These are phyloP conservation scores for Heliconius sara DNA, from an alignment of 2,888 invertebrate genomes.

Conservation along the genomic window DNA sequence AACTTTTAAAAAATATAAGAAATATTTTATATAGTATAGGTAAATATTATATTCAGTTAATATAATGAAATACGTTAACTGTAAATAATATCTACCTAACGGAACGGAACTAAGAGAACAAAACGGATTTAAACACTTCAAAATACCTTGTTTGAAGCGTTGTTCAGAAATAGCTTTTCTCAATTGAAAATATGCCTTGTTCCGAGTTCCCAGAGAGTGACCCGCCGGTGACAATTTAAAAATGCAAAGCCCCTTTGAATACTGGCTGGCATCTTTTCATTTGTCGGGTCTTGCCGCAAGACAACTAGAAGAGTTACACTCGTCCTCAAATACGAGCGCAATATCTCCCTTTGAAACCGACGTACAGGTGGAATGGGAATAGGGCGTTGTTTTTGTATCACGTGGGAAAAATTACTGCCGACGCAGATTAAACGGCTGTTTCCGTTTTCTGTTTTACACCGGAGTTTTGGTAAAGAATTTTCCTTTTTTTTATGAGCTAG, in stretches of 20 bases:
- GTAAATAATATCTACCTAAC: too few relatives aligned
- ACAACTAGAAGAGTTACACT: conserved; percentile 80
- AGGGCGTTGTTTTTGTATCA: conserved; percentile 61
- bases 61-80: neutral
- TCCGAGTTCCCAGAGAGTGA: conserved; percentile 31
- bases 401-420: conserved; percentile 56
- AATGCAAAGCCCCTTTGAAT: conserved; percentile 75
- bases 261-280: conserved; percentile 74
- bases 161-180: conserved; percentile 36
- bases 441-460: conserved; percentile 31
- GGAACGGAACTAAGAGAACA: too few relatives aligned
- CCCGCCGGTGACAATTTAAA: conserved; percentile 66
- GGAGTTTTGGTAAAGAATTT: conserved; percentile 31
- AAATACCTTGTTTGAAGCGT: conserved; percentile 21
- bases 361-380: conserved; percentile 72
- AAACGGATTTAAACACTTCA: conserved; percentile 50
- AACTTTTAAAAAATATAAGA: conserved; percentile 34
- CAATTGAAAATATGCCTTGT: conserved; percentile 38
- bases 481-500: neutral
- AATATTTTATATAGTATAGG: conserved; percentile 35
- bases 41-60: conserved; percentile 34
- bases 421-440: conserved; percentile 48
- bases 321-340: conserved; percentile 76
- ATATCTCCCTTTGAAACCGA: conserved; percentile 80
- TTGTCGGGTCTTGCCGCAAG: conserved; percentile 70